Conservation (phyloP, 2,888 invertebrate species). For the Spodoptera exigua region DNA sequence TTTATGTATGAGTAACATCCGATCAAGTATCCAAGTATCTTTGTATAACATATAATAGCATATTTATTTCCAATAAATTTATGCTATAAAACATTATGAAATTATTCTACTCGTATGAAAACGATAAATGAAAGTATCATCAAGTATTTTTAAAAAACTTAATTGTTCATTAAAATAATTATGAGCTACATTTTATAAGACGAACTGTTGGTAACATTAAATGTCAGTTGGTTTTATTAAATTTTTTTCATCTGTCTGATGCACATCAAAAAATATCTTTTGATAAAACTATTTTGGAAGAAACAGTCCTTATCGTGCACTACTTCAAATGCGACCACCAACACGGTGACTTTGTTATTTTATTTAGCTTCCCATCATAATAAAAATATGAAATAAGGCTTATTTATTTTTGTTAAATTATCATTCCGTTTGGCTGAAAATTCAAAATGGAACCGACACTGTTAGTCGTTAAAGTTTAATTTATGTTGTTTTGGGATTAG, state of each 20-base stretch:
- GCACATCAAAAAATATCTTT: slow-evolving; percentile 57
- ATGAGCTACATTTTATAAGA: too few species aligned
- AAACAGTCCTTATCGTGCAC: slow-evolving; percentile 56
- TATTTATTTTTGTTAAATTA: slow-evolving; percentile 34
- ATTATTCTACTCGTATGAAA: too few species aligned
- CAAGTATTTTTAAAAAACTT: too few species aligned
- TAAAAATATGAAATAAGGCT: slow-evolving; percentile 27
- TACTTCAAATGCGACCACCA: slow-evolving; percentile 41
- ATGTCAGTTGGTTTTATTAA: slow-evolving; percentile 56
- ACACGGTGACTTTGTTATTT: slow-evolving; percentile 45
- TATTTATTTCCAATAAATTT: too few species aligned
- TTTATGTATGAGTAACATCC: too few species aligned
- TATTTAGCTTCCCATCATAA: slow-evolving; percentile 13
- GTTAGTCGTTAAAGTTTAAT: slow-evolving; percentile 39
- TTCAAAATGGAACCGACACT: slow-evolving; percentile 18
- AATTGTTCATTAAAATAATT: too few species aligned
- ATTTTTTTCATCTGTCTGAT: slow-evolving; percentile 56
- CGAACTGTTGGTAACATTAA: background rate
- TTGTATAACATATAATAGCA: too few species aligned
- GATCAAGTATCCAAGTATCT: too few species aligned
- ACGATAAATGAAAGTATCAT: too few species aligned
- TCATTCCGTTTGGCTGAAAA: slow-evolving; percentile 30
- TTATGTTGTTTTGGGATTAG: slow-evolving; percentile 31
- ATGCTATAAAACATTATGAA: too few species aligned
- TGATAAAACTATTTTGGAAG: slow-evolving; percentile 28